phyloP scores from a whole-genome alignment of 2,113 vertebrate genomes.

The Collichthys lucidus region DNA sequence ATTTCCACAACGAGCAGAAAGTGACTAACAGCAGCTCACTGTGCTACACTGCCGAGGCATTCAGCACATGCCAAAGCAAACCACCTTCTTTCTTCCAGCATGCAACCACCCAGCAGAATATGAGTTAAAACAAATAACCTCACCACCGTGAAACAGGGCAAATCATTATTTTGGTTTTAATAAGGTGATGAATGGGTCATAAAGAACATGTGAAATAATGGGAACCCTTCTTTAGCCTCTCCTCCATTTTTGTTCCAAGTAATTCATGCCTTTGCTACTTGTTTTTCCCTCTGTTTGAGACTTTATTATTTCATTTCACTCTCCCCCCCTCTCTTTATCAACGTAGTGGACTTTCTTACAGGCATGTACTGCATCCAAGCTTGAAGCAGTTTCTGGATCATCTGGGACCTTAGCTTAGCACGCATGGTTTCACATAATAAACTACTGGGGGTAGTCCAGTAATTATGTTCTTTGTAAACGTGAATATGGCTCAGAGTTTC shows the following conservation, averaged over 20 bases:
- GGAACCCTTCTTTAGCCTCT: background rate
- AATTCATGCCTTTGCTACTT: background rate
- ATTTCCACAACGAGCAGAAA: constrained; percentile 57
- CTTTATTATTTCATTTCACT: background rate
- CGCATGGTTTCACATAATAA: background rate
- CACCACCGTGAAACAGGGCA: constrained; percentile 6
- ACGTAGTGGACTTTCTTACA: background rate
- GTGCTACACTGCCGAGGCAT: constrained; percentile 22
- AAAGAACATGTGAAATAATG: constrained; percentile 19
- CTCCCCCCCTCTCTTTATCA: background rate
- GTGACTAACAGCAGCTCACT: constrained; percentile 40
- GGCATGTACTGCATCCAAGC: background rate
- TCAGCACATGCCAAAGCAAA: constrained; percentile 56
- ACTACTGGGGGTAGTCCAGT: background rate
- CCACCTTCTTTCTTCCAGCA: constrained; percentile 1
- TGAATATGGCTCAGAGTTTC: constrained; percentile 19
- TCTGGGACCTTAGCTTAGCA: background rate
- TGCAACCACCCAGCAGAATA: constrained; percentile 26
- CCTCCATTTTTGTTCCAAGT: background rate
- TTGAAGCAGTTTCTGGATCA: background rate
- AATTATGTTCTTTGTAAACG: background rate
- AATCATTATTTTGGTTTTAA: constrained; percentile 32
- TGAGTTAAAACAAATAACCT: constrained; percentile 49
- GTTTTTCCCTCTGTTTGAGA: background rate
- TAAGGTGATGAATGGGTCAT: constrained; percentile 19